Base-by-base conservation (phyloP, 2,113 vertebrate species). In the Neofelis nebulosa region DNA sequence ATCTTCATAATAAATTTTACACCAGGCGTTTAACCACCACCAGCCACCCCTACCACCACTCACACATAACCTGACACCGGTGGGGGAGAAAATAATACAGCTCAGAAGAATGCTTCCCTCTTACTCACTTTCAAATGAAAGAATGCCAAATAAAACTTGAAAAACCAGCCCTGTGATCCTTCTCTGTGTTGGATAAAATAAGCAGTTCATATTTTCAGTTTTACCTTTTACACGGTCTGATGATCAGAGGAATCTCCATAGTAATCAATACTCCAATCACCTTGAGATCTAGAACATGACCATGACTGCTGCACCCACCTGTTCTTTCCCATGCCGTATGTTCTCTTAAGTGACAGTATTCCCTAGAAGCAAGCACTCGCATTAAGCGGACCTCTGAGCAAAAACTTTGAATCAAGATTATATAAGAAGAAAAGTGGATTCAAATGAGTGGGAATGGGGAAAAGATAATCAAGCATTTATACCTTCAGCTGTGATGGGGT, bases 111-210 rank as follows among this genome's bases (percentile, higher is more conserved):
- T 93, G 88, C 27, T 61, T 76, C 52, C 89, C 85, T 96, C 81
- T 96, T 86, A 41, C 61, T 96, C 84, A 78, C 52, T 89, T 97
- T 95, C 94, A 76, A 68, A 38, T 71, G 94, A 96, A 76, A 95
- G 87, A 82, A 96, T 84, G 95, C 96, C 96, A 98, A 92, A 71
- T 57, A 48, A 85, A 97, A 98, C 94, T 88, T 61, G 95, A 97
- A 97, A 97, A 97, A 98, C 92, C 94, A 94, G 94, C 78, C 48
- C 52, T 78, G 63, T 36, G 81, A 93, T 69, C n/a, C 21, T 14
- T 95, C 2, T 63, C 23, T n/a, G 4, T 27, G 61, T 83, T 92
- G 96, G 65, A 92, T 89, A 96, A 95, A 66, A 79, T 69, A 91
- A 76, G 86, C 41, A 91, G 89, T 84, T 87, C 36, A n/a, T 78